These are phyloP conservation scores for Oedothorax gibbosus DNA, from an alignment of 1,140 invertebrate genomes.

Conservation along the genomic window DNA sequence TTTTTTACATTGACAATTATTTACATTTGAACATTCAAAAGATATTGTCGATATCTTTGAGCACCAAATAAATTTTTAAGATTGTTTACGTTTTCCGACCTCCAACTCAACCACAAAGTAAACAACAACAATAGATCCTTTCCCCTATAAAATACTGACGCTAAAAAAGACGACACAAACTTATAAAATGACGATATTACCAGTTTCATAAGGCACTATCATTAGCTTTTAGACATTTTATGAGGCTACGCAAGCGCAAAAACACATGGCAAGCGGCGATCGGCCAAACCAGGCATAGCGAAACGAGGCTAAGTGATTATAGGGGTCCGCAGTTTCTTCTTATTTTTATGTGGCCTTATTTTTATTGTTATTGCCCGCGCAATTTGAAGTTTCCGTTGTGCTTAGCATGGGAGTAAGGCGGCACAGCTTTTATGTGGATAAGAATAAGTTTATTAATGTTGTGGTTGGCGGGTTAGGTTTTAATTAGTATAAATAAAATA, in stretches of 20 bases:
- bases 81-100: no score
- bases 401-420: conserved; percentile 6
- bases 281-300: conserved; percentile 19
- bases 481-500: no score
- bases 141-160: not conserved
- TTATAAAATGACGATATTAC: conserved; percentile 14
- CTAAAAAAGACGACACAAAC: not conserved
- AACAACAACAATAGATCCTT: not conserved
- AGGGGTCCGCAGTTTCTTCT: not conserved
- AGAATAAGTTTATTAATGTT: no score
- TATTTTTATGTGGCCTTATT: conserved; percentile 23
- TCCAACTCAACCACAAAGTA: not conserved
- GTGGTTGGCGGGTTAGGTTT: no score
- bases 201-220: conserved; percentile 27
- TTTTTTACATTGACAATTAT: no score
- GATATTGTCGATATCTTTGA: no score
- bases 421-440: not conserved
- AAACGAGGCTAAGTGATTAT: conserved; percentile 39
- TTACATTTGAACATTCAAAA: no score
- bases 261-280: conserved; percentile 32
- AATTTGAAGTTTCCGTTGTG: conserved; percentile 18
- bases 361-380: not conserved
- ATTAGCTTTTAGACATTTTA: conserved; percentile 22
- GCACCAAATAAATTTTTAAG: no score
- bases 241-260: conserved; percentile 2